Conservation (phyloP, 2,113 vertebrate species). For the Orycteropus afer region DNA sequence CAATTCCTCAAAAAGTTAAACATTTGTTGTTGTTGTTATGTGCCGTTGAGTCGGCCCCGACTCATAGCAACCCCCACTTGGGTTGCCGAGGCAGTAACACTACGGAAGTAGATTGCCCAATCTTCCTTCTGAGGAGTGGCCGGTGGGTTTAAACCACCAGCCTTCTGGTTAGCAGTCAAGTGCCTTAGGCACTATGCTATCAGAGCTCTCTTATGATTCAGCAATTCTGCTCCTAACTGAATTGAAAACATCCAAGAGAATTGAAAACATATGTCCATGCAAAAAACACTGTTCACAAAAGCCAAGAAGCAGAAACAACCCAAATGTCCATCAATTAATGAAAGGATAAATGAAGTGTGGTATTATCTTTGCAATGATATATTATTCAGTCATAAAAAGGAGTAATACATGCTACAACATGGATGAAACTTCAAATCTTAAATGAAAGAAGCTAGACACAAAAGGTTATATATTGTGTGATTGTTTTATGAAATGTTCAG, state of each 20-base stretch:
- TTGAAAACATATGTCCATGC: neutral
- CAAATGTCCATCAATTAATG: neutral
- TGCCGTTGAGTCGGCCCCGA: no score
- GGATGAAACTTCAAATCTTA: neutral
- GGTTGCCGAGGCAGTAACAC: no score
- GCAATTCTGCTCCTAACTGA: neutral
- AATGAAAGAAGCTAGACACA: neutral
- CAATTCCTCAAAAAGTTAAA: neutral
- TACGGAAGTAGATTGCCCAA: no score
- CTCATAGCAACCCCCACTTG: no score
- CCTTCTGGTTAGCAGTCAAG: no score
- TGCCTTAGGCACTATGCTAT: no score
- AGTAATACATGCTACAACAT: neutral
- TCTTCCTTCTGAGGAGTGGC: no score
- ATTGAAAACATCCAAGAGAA: neutral
- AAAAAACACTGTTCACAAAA: neutral
- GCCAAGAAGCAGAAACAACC: neutral
- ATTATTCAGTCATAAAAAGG: neutral
- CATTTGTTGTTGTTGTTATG: no score
- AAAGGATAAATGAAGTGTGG: neutral
- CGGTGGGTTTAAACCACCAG: no score
- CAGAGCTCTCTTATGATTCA: neutral
- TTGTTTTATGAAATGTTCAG: neutral
- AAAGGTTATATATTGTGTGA: neutral
- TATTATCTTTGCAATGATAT: neutral